A percentile compares a stretch with the other conserved stretches of the same genome.
phyloP scores from a whole-genome alignment of 35 echinoderm and acorn worm genomes.

The Lytechinus variegatus region DNA sequence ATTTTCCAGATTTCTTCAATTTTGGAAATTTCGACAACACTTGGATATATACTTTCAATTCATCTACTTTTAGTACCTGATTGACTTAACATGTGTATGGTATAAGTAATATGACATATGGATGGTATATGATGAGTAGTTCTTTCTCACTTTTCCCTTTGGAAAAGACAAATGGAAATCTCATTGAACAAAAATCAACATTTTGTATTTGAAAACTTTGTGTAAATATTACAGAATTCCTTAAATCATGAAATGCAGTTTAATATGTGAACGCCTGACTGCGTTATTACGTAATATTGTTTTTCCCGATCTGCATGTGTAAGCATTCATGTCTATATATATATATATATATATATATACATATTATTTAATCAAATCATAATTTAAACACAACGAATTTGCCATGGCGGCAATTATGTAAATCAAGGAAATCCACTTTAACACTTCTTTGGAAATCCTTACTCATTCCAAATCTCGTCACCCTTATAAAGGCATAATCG shows the following conservation, averaged over 20 bases:
- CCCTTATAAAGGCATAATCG: not conserved
- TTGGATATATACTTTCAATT: not conserved
- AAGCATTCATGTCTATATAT: not conserved
- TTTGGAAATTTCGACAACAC: slow-evolving; percentile 16
- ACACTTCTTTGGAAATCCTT: not conserved
- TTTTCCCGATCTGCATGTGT: too few relatives aligned
- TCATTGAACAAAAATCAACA: not conserved
- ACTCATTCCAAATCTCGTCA: not conserved
- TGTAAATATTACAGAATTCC: not conserved
- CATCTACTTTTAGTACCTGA: not conserved
- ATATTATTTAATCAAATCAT: too few relatives aligned
- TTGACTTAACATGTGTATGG: not conserved
- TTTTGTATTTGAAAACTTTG: not conserved
- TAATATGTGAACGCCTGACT: not conserved
- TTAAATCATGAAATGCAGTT: not conserved
- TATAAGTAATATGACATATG: not conserved
- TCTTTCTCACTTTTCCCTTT: not conserved
- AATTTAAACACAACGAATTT: too few relatives aligned
- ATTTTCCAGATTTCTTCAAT: slow-evolving; percentile 8
- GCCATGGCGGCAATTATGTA: not conserved
- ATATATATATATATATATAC: not conserved
- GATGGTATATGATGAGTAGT: not conserved
- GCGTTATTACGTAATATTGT: not conserved
- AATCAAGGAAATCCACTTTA: not conserved
- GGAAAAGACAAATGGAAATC: not conserved